Base-by-base conservation (phyloP, 2,797 vertebrate species). In the Denticeps clupeoides region DNA sequence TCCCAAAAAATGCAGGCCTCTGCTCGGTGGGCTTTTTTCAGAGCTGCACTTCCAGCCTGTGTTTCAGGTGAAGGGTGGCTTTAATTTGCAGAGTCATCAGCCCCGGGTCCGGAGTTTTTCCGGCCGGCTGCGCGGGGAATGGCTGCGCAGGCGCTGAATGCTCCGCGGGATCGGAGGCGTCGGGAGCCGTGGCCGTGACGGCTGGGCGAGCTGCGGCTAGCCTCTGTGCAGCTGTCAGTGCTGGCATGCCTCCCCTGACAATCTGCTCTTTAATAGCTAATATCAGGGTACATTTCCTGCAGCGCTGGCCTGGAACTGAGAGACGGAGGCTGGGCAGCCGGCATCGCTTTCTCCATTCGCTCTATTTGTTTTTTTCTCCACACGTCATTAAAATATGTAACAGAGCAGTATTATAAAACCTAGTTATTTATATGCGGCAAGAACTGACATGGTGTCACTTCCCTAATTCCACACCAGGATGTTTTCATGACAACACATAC, bases 241-340 rank as follows among this genome's bases (percentile, higher is more conserved):
- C 69, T 74, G 73, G 63, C 66, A 55, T 50, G 55, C 57, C 70
- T 74, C 78, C 75, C 76, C 68, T 76, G 79, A 80, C 80, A 82
- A 78, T 81, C 80, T 81, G 80, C 80, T 80, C 79, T 81, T 82
- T 82, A 82, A 82, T 83, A 79, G 81, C 81, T 83, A 79, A 83
- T 83, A 84, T 82, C 82, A 83, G 81, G 81, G 56, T 83, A 83
- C 80, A 84, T 82, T 85, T 85, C 81, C 82, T 83, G 71, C 50
- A 51, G 78, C 79, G 50, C 66, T 81, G 77, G 70, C 75, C 70
- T 73, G 79, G 80, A 83, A 82, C 79, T 66, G 74, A 74, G 75
- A 76, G 73, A 79, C 72, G 72, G 67, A 52, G 64, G 64, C 68
- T 46, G 64, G 52, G 67, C 72, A 69, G 55, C 63, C 69, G 70